Evolutionary conservation across 2,888 invertebrate genomes (phyloP), one percentile per base, ranked within the genome.

Genomic region (Volucella zonaria): DNA sequence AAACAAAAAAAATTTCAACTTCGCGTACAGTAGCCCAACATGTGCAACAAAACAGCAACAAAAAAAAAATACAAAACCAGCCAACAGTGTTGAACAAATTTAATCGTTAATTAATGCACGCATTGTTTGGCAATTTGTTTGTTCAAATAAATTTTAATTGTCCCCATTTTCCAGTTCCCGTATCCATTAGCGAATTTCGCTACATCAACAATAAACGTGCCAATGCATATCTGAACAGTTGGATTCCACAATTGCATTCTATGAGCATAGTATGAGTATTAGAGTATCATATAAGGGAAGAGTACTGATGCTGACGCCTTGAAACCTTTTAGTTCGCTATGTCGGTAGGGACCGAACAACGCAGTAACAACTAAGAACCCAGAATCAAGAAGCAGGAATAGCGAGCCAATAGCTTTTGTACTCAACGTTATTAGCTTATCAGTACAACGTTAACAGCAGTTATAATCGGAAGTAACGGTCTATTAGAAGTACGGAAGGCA

Each of bases 71-170:
- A 15, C 58, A 51, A 67, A 31, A 31, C 31, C 31, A 31, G 6
- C 31, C 31, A 6, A 31, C 31, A 31, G 31, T 31, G 31, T 31
- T 61, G 70, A 49, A 67, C 66, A 83, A 80, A 75, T 76, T 79
- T 80, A 80, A 83, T 80, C 76, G 76, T 80, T 80, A 83, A 80
- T 83, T 70, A 75, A 80, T 80, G 49, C 83, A 75, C 56, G 74
- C 83, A 75, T 75, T 61, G 66, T 70, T 79, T 83, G 75, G 54
- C 49, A 75, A 61, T 79, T 83, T 79, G 75, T 83, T 80, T 80
- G 80, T 80, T 67, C 49, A 71, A 83, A 31, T 80, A 80, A 83
- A 83, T 71, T 61, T 76, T 71, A 75, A 80, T 75, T 79, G 31
- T 31, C 4, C 6, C 31, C 70, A 83, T 80, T 79, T 71, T 75